phyloP scores from a whole-genome alignment of 2,888 invertebrate species.

The Polietes domitor region DNA sequence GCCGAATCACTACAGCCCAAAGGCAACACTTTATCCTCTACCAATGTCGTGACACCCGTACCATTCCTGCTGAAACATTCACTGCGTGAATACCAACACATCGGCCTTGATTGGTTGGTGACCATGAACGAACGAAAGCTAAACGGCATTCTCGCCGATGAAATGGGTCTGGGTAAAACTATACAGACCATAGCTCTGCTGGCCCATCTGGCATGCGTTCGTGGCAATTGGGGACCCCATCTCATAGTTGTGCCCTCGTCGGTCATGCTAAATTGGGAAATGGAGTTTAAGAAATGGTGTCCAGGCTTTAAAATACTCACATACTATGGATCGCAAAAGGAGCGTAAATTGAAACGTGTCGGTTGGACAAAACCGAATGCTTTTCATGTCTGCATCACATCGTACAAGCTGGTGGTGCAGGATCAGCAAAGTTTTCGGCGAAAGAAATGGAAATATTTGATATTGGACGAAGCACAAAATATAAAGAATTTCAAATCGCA shows the following conservation, averaged over 20 bases:
- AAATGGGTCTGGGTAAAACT: slow-evolving; percentile 98
- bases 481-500: slow-evolving; percentile 99
- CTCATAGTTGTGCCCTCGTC: slow-evolving; percentile 99
- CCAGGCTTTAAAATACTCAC: slow-evolving; percentile 99
- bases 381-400: slow-evolving; percentile 98
- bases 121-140: slow-evolving; percentile 97
- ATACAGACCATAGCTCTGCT: slow-evolving; percentile 97
- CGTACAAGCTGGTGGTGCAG: slow-evolving; percentile 98
- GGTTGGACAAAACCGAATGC: slow-evolving; percentile 99
- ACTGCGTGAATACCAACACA: slow-evolving; percentile 96
- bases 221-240: slow-evolving; percentile 98
- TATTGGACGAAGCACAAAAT: slow-evolving; percentile 99
- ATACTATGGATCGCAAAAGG: slow-evolving; percentile 98
- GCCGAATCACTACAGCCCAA: slow-evolving; percentile 99
- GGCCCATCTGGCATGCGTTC: slow-evolving; percentile 95
- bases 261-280: slow-evolving; percentile 99
- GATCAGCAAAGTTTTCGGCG: slow-evolving; percentile 98
- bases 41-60: slow-evolving; percentile 95
- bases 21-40: slow-evolving; percentile 97
- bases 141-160: slow-evolving; percentile 97
- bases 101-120: slow-evolving; percentile 98
- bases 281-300: slow-evolving; percentile 99
- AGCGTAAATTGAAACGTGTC: slow-evolving; percentile 93
- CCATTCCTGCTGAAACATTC: slow-evolving; percentile 95
- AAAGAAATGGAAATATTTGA: slow-evolving; percentile 99